phyloP scores from a whole-genome alignment of 2,888 invertebrate species.

The Xestia rhomboidea region DNA sequence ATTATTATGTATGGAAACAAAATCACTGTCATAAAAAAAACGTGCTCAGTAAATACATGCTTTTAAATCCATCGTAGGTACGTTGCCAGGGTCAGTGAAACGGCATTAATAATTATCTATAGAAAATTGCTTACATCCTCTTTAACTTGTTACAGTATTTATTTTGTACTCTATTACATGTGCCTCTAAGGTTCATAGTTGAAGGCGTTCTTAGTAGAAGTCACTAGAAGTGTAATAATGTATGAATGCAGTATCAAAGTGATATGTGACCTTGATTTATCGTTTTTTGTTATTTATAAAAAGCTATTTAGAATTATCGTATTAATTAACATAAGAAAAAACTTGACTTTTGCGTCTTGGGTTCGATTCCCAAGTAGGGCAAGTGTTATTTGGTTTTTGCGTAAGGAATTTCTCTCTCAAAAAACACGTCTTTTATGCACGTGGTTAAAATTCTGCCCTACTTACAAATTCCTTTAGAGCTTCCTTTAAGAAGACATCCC shows the following conservation, averaged over 20 bases:
- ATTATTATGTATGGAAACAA: not conserved
- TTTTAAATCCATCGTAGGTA: conserved; percentile 11
- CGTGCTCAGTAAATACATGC: conserved; percentile 6
- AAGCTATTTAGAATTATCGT: not conserved
- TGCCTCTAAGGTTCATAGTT: conserved; percentile 16
- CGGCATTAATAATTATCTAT: conserved; percentile 42
- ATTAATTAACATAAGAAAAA: not conserved
- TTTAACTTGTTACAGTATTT: not conserved
- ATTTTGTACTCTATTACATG: conserved; percentile 27
- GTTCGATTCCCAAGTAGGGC: not conserved
- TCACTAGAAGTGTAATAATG: conserved; percentile 5
- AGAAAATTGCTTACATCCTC: conserved; percentile 59
- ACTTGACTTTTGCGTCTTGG: not conserved
- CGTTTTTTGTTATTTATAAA: conserved; percentile 27
- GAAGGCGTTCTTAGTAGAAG: not conserved
- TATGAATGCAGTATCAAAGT: conserved; percentile 12
- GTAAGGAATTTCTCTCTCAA: no score
- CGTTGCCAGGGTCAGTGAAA: conserved; percentile 51
- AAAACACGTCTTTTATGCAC: no score
- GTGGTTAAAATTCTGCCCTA: no score
- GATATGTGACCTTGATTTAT: conserved; percentile 28
- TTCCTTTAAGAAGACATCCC: no score
- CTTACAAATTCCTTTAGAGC: no score
- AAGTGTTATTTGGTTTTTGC: not conserved
- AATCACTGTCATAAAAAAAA: not conserved